Evolutionary conservation across 1,140 invertebrate species (phyloP).

Genomic region (Carposina sasakii): DNA sequence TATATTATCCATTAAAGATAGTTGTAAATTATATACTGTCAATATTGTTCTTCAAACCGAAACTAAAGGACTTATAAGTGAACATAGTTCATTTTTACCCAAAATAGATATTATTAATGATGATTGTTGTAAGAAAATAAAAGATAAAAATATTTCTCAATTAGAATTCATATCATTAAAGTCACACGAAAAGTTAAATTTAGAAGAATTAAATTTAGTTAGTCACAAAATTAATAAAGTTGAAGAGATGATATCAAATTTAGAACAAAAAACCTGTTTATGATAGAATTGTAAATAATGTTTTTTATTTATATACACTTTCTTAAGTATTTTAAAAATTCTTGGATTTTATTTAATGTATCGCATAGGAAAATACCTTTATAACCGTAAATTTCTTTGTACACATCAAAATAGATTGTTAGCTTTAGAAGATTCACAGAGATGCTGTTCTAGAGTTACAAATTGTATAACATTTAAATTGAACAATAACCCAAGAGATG

Average conservation of each 20-base stretch:
- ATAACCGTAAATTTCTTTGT: slow-evolving; percentile 15
- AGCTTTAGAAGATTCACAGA: slow-evolving; percentile 1
- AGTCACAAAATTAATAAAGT: slow-evolving; percentile 17
- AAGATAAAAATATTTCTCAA: slow-evolving; percentile 5
- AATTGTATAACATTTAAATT: slow-evolving; percentile 5
- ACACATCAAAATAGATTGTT: background rate
- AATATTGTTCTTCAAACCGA: slow-evolving; percentile 2
- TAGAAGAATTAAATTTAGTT: slow-evolving; percentile 14
- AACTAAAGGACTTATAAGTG: slow-evolving; percentile 1
- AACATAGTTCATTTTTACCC: background rate
- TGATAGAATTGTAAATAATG: slow-evolving; percentile 1
- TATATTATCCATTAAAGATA: background rate
- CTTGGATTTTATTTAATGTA: slow-evolving; percentile 13
- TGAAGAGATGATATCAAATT: background rate
- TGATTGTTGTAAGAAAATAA: slow-evolving; percentile 17
- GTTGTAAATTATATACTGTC: slow-evolving; percentile 2
- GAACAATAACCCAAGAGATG: too few relatives aligned
- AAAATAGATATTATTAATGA: slow-evolving; percentile 5
- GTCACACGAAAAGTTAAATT: slow-evolving; percentile 13
- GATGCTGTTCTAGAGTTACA: background rate
- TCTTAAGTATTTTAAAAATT: slow-evolving; percentile 1
- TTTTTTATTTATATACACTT: background rate
- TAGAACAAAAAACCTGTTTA: too few relatives aligned
- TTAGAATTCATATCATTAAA: slow-evolving; percentile 15
- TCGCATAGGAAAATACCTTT: slow-evolving; percentile 14